A percentile compares a stretch with the other conserved stretches of the same genome.
These are phyloP conservation scores for Pomacea maculata DNA, from an alignment of 1,140 invertebrate genomes.

Conservation along the genomic window DNA sequence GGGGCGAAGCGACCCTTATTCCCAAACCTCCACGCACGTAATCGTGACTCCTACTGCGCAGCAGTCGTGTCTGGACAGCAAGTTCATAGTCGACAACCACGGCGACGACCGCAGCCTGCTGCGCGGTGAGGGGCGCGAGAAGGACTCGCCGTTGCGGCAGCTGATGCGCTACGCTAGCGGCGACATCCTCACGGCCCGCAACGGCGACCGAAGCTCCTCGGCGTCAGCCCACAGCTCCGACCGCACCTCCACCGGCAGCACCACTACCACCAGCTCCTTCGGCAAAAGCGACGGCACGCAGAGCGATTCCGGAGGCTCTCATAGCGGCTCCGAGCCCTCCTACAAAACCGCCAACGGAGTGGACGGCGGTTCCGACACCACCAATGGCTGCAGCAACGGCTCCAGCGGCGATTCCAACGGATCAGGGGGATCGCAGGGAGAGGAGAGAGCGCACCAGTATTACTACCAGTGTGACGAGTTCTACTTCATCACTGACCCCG, in stretches of 20 bases:
- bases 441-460: slow-evolving; percentile 27
- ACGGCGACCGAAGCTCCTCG: slow-evolving; percentile 2
- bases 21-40: neutral
- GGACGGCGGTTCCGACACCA: neutral
- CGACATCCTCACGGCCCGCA: slow-evolving; percentile 17
- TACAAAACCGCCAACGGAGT: neutral
- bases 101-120: slow-evolving; percentile 1
- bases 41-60: slow-evolving; percentile 15
- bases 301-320: slow-evolving; percentile 11
- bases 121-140: slow-evolving; percentile 2
- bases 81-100: slow-evolving; percentile 20
- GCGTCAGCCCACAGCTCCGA: slow-evolving; percentile 18
- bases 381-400: neutral
- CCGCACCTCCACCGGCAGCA: slow-evolving; percentile 18
- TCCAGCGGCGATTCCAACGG: neutral
- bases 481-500: slow-evolving; percentile 70
- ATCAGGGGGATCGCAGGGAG: neutral
- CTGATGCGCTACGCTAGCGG: slow-evolving; percentile 22
- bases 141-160: slow-evolving; percentile 20
- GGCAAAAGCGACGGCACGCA: slow-evolving; percentile 13
- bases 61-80: slow-evolving; percentile 16
- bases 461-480: slow-evolving; percentile 65
- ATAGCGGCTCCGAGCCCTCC: neutral
- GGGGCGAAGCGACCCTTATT: slow-evolving; percentile 1
- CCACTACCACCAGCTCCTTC: slow-evolving; percentile 9